These are phyloP conservation scores for Cyclophora punctaria DNA, from an alignment of 2,888 invertebrate genomes.

Conservation along the genomic window DNA sequence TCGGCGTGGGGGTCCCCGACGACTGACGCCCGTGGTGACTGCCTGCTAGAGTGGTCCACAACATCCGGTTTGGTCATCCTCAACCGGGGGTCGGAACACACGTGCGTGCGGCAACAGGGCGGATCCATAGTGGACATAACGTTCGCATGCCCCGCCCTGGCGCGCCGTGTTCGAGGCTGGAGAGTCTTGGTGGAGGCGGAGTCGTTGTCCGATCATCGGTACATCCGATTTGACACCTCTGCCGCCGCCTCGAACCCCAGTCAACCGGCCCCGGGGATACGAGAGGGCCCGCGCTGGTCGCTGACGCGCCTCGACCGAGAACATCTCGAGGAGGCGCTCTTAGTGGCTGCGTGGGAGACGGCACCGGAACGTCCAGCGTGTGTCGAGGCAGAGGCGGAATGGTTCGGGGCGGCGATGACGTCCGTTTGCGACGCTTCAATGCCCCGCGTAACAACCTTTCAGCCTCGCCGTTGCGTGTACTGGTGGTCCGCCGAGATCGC, in stretches of 20 bases:
- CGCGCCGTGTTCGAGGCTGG: not conserved
- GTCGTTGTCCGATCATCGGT: conserved; percentile 1
- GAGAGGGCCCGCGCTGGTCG: conserved; percentile 8
- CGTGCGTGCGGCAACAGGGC: conserved; percentile 3
- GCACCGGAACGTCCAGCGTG: not conserved
- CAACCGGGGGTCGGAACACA: not conserved
- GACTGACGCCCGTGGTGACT: not conserved
- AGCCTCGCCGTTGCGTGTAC: not conserved
- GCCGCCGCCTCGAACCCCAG: not conserved
- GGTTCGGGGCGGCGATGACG: not conserved
- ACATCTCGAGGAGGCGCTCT: conserved; percentile 7
- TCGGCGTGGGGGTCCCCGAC: conserved; percentile 13
- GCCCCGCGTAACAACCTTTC: not conserved
- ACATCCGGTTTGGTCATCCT: not conserved
- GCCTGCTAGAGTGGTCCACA: not conserved
- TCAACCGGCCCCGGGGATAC: not conserved
- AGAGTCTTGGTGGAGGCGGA: not conserved
- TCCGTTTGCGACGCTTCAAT: conserved; percentile 1
- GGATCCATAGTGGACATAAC: conserved; percentile 3
- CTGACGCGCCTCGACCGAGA: conserved; percentile 5
- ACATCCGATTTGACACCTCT: conserved; percentile 1
- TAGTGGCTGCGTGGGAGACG: conserved; percentile 8
- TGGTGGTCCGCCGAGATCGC: conserved; percentile 4
- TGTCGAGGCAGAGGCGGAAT: not conserved
- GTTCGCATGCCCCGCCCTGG: conserved; percentile 2